Evolutionary conservation across 37 sponge, comb jelly and placozoan genomes (phyloP), one percentile per base, ranked within the genome.

Genomic region (Petrosia ficiformis): DNA sequence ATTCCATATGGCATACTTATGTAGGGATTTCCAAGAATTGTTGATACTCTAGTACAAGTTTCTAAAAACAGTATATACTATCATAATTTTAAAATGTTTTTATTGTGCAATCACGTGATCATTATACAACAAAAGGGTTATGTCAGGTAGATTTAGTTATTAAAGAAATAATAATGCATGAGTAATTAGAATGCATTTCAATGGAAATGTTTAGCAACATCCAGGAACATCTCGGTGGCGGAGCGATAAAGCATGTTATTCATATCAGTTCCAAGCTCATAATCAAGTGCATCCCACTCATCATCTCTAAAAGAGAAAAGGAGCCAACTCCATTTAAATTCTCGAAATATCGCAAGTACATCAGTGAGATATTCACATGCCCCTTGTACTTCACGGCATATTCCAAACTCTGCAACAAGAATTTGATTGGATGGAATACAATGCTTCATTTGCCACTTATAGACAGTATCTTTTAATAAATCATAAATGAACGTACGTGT

Each of bases 201-300:
- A 22, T 61, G 63, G 43, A 77, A 77, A 8, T 77, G 68, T 24
- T 19, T 19, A 5, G 78, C 67, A 14, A 77, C 68, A 42, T 54
- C 41, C 35, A 67, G 42, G 29, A 77, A 77, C 68, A 77, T n/a
- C 34, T 65, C 68, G 26, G 52, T 32, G 31, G 67, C 34, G 33
- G 68, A 65, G 4, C 78, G 67, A 41, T 65, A 3, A 24, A 84
- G 79, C 73, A 78, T 71, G 67, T 84, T 84, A 21, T 2, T 42
- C 1, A 21, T 58, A 38, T 84, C 72, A 44, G 66, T n/a, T 1
- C 86, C 86, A 2, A 84, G 63, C 43, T 84, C 86, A 42, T 84
- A 84, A 57, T 84, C 86, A 48, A 84, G 29, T 36, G 78, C 73
- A 59, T 84, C 76, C 86, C 86, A 84, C 43, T 84, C 86, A 19